Base-by-base conservation (phyloP, 1,140 invertebrate species). In the Triops cancriformis region DNA sequence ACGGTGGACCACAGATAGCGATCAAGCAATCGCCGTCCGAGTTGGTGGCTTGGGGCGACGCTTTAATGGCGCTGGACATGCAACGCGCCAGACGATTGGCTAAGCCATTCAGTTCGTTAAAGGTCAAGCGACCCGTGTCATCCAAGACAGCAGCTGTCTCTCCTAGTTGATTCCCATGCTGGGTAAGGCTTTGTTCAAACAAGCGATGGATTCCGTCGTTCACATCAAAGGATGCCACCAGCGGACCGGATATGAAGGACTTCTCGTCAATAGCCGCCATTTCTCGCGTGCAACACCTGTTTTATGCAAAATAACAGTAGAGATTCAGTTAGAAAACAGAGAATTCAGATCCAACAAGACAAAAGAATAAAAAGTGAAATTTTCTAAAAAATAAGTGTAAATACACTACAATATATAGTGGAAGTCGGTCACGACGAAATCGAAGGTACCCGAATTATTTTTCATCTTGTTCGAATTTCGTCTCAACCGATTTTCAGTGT, bases 1-100 rank as follows among this genome's bases (percentile, higher is more conserved):
- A 88, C 0, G 93, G 92, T 78, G 89, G 88, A 87, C 95, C 89
- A 81, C 90, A 92, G 0, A 95, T 90, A 2, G 89, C 91, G 0
- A 94, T 86, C 2, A 94, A 86, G 78, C 85, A 89, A 80, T 91
- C 89, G 0, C 89, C 88, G 82, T 92, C 90, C 1, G 81, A 81
- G 81, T 92, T 92, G 2, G 84, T 82, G 10, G 73, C 18, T 6
- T 23, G 14, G 51, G 51, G 51, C 51, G 23, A 64, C 18, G 23
- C 1, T 23, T 64, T 64, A 64, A 64, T 64, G 14, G 51, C 51
- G 51, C 23, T 23, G 23, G 6, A n/a, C 51, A 64, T 64, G 51
- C 51, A 64, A 64, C 51, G 51, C 10, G 51, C 51, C 23, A 64
- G 5, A 64, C 51, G 51, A 64, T 64, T 64, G 51, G 51, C 51